Base-by-base conservation (phyloP, 2,113 vertebrate species). In the Merops nubicus region DNA sequence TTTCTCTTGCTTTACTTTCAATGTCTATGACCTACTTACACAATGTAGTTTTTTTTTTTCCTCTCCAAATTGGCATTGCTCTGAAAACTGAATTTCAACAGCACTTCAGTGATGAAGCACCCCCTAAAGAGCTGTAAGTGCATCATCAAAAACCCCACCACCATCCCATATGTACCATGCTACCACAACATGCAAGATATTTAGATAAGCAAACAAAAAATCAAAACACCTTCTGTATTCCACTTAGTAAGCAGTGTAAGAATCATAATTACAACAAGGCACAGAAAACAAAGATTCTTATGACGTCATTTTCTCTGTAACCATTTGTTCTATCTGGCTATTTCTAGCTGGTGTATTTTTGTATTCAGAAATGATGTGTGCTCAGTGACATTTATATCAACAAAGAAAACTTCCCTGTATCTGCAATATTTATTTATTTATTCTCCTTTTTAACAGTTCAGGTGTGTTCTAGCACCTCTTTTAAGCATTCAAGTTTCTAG, bases 21-120 rank as follows among this genome's bases (percentile, higher is more conserved):
- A 15, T 17, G 34, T 56, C 72, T 80, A 23, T 59, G 88, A 94
- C 92, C 96, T 93, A 96, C 86, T 97, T 97, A 72, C 8, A 84
- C 25, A 73, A 88, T 43, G 43, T 36, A 16, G 21, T 29, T 15
- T 15, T 50, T 47, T 74, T 22, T 60, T 17, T 40, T 22, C 38
- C 67, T 57, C 29, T 72, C 2, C 11, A 25, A 42, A 82, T 14
- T n/a, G 29, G 19, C 34, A 70, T 10, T 48, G 22, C 72, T 94
- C 63, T 92, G 50, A 88, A 59, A 86, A 50, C 6, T 18, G 42
- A 23, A 63, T 22, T 91, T 70, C 26, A 86, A 74, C 36, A 65
- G 48, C 14, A 28, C 21, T 57, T 56, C 8, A 22, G 59, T n/a
- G n/a, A 42, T 6, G 34, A 73, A 77, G 8, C 6, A 77, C 6